phyloP scores from a whole-genome alignment of 2,113 vertebrate genomes.

The Bubo bubo region DNA sequence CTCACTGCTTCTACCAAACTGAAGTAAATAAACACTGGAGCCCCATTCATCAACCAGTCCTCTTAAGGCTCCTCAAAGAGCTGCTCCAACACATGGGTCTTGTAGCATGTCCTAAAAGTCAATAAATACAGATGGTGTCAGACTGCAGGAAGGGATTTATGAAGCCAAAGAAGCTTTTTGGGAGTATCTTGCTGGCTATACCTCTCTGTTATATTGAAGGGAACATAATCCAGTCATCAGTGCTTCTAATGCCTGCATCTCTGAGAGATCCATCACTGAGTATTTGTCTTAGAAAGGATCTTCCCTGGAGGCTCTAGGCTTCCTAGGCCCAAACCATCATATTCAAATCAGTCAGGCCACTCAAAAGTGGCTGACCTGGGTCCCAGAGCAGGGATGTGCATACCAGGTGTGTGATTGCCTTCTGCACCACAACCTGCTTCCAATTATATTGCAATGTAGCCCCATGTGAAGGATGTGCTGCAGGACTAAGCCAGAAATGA shows the following conservation, averaged over 20 bases:
- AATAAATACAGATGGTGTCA: constrained; percentile 38
- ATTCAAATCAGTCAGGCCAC: neutral
- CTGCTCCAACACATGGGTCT: constrained; percentile 1
- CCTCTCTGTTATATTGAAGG: neutral
- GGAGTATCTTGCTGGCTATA: constrained; percentile 19
- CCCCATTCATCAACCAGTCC: constrained; percentile 9
- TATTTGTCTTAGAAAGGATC: neutral
- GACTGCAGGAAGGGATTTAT: constrained; percentile 42
- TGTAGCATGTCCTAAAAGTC: constrained; percentile 15
- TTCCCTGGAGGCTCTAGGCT: neutral
- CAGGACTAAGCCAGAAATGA: constrained; percentile 7
- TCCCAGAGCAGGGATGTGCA: neutral
- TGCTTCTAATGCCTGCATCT: neutral
- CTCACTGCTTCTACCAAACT: constrained; percentile 30
- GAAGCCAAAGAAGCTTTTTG: neutral
- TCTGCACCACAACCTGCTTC: neutral
- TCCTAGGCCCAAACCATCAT: neutral
- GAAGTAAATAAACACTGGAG: constrained; percentile 51
- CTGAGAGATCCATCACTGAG: neutral
- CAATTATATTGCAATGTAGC: constrained; percentile 26
- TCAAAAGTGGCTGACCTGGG: neutral
- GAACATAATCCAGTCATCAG: neutral
- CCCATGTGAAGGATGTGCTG: neutral
- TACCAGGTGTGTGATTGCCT: constrained; percentile 1
- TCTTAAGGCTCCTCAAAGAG: constrained; percentile 10